phyloP scores from a whole-genome alignment of 2,888 invertebrate genomes.

The Anorthoa munda region DNA sequence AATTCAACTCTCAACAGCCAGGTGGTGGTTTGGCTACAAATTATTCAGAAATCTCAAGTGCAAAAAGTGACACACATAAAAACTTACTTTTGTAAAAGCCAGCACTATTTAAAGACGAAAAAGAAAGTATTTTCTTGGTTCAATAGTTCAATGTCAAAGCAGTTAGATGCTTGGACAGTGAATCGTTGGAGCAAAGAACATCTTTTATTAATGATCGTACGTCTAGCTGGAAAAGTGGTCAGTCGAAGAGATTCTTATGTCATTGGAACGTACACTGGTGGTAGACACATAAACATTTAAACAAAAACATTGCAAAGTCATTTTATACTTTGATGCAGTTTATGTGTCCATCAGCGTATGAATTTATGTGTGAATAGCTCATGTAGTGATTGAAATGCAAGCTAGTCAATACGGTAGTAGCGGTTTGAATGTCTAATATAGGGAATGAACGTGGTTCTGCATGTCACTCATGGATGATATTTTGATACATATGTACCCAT shows the following conservation, averaged over 20 bases:
- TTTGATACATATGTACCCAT: no score
- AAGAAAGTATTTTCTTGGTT: conserved; percentile 2
- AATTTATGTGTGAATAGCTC: no score
- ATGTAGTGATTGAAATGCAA: not conserved
- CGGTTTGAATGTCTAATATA: not conserved
- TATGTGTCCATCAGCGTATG: no score
- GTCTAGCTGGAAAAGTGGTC: not conserved
- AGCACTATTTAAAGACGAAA: conserved; percentile 11
- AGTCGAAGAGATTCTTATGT: not conserved
- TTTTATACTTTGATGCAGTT: no score
- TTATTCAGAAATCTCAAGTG: no score
- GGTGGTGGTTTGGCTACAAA: no score
- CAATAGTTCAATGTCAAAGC: conserved; percentile 18
- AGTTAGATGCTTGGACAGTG: not conserved
- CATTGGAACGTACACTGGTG: not conserved
- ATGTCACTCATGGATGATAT: no score
- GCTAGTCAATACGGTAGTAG: not conserved
- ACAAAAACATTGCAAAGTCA: no score
- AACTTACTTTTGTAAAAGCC: conserved; percentile 4
- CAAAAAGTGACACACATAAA: no score
- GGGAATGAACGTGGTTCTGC: no score
- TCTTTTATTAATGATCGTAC: conserved; percentile 17
- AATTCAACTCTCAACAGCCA: no score
- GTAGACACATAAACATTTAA: not conserved
- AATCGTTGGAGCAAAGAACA: conserved; percentile 15